Percentiles rank a stretch among this genome's conserved stretches.
Conservation (phyloP, 2,888 invertebrate genomes). For the Meganola albula region DNA sequence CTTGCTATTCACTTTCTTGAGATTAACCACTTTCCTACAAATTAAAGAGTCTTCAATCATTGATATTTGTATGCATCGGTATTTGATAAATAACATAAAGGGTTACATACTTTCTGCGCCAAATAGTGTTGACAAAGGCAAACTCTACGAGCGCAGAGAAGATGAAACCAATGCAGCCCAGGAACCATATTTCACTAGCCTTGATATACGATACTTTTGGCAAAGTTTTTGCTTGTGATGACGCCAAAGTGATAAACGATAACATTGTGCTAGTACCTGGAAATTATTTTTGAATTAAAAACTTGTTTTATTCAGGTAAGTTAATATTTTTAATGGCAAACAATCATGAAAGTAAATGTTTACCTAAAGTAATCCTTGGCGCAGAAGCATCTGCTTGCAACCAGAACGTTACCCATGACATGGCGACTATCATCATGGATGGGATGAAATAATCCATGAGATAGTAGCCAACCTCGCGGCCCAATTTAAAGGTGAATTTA, state of each 20-base stretch:
- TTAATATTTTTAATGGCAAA: too few species aligned
- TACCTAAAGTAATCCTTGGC: slow-evolving; percentile 88
- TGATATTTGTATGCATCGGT: too few species aligned
- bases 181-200: slow-evolving; percentile 93
- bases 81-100: neutral
- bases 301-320: neutral
- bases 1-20: slow-evolving; percentile 87
- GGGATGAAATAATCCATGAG: slow-evolving; percentile 93
- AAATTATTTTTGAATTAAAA: slow-evolving; percentile 22
- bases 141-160: slow-evolving; percentile 92
- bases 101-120: slow-evolving; percentile 84
- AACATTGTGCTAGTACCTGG: slow-evolving; percentile 90
- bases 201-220: slow-evolving; percentile 94
- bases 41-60: neutral
- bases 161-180: slow-evolving; percentile 90
- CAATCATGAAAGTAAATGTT: too few species aligned
- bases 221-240: slow-evolving; percentile 89
- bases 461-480: slow-evolving; percentile 90
- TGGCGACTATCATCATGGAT: slow-evolving; percentile 89
- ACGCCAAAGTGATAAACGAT: slow-evolving; percentile 91
- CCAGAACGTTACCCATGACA: slow-evolving; percentile 95
- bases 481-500: slow-evolving; percentile 86
- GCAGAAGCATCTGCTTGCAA: slow-evolving; percentile 90
- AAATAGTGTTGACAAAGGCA: slow-evolving; percentile 93
- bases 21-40: slow-evolving; percentile 81